Base-by-base conservation (phyloP, 1,140 invertebrate genomes). In the Schlechtendalia chinensis region DNA sequence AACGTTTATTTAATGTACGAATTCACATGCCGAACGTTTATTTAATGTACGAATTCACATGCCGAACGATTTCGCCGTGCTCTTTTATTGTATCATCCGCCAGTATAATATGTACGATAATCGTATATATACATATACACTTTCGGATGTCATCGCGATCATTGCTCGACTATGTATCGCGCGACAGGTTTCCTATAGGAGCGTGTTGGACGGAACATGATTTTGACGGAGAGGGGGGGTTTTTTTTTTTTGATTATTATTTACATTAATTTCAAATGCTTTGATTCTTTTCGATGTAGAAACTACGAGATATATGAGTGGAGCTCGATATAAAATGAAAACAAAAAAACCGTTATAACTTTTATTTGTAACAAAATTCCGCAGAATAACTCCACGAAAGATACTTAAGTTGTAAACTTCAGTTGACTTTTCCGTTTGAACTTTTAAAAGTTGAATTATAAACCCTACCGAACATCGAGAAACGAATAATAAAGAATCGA, bases 321-420 rank as follows among this genome's bases (percentile, higher is more conserved):
- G 47, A 16, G 53, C n/a, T n/a, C 11, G 16, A 19, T 56, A 74
- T 1, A 54, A 27, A 54, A 45, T n/a, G n/a, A n/a, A n/a, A n/a
- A n/a, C n/a, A n/a, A n/a, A n/a, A n/a, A n/a, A 69, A 74, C n/a
- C 3, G 27, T 17, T 75, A 75, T 39, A 58, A 75, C 17, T 45
- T 59, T 58, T 75, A 75, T 56, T 58, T 29, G 29, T 39, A 22
- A 59, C 29, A 75, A 75, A 58, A 75, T 75, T 59, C 32, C n/a
- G n/a, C n/a, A 58, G 27, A 39, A 59, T 39, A 45, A 75, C 50
- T 14, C 58, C 29, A 74, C 54, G 19, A 75, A 59, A 14, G 53
- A 56, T 75, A 75, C 16, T 75, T 59, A 75, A 74, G 71, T 75
- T 75, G n/a, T 32, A 56, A 75, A 59, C 32, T 77, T 59, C 10